Base-by-base conservation (phyloP, 2,888 invertebrate genomes). In the Agrenia bidenticulata region DNA sequence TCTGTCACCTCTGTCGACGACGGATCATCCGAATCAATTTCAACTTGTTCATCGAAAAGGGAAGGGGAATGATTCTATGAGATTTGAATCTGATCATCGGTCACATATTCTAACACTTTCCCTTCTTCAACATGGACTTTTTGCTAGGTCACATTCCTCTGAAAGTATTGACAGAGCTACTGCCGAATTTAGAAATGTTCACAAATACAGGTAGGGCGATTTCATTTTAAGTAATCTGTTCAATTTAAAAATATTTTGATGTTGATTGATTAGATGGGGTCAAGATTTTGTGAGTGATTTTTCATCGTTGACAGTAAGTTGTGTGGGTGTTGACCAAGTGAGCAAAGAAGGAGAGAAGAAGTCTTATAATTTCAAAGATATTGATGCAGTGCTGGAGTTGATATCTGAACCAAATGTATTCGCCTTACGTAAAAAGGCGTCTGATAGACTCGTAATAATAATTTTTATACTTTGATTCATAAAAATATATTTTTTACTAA, bases 41-140 rank as follows among this genome's bases (percentile, higher is more conserved):
- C 77, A 72, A 61, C 63, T 71, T 63, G 74, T 73, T 15, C 75
- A 81, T 84, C 90, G 89, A 77, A 94, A 93, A 77, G 92, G 92
- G 26, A 89, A 90, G 77, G 96, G 96, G 82, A 83, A 87, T 54
- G 98, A 97, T 79, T 88, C 89, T 13, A 97, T 99, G 91, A 90
- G 89, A 78, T 95, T 99, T 80, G 95, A 97, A 13, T 94, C 95
- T 0, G 98, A 99, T 78, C 92, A 94, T 80, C 88, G 97, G 77
- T 88, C 92, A 66, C 88, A 96, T 76, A 86, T 99, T 74, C 83
- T 99, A 54, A 94, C 94, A 7, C 92, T 96, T 78, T 93, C 95
- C 72, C 85, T 96, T 63, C 88, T 86, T 78, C 91, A 87, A 78
- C 85, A 89, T 77, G 86, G 88, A 79, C 83, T 86, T 77, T 92